Base-by-base conservation (phyloP, 2,797 vertebrate genomes). In the Silurus aristotelis region DNA sequence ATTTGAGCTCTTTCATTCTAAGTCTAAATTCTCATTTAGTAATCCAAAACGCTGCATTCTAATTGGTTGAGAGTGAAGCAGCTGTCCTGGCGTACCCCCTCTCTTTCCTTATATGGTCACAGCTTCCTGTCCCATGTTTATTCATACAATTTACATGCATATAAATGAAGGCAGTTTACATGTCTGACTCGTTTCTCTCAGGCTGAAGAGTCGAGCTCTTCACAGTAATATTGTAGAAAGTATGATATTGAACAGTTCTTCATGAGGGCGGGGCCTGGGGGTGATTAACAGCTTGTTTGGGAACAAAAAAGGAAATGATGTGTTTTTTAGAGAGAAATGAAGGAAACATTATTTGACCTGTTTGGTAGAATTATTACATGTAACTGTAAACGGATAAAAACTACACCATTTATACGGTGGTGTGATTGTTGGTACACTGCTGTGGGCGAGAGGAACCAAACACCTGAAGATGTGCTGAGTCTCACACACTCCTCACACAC, bases 81-180 rank as follows among this genome's bases (percentile, higher is more conserved):
- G 9, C 12, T 19, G 31, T 38, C 17, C 17, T 9, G 13, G 71
- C 5, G 12, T 25, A 48, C n/a, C 2, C 2, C n/a, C 9, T 56
- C n/a, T 27, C 73, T 58, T 46, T 46, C 76, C 58, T 79, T 79
- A 46, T 64, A 63, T 80, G 77, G 60, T 80, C 60, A 63, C 22
- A 48, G 43, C 22, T 48, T 80, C 60, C 77, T 80, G 60, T 60
- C 9, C 17, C 20, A 8, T 60, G 12, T n/a, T 64, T 25, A 25
- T 64, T n/a, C 38, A 20, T 31, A 20, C 1, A 76, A 56, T 60
- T 31, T 19, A 38, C 1, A 19, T 22, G 25, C 8, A 78, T 3
- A 43, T 31, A 58, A 76, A 56, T 31, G 27, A 76, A 58, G 56
- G 52, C 14, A 55, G 72, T 52, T 73, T 25, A 72, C 3, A n/a